Percentiles rank a stretch among this genome's conserved stretches.
Evolutionary conservation across 2,113 vertebrate genomes (phyloP).

Genomic region (Alethe castanea): DNA sequence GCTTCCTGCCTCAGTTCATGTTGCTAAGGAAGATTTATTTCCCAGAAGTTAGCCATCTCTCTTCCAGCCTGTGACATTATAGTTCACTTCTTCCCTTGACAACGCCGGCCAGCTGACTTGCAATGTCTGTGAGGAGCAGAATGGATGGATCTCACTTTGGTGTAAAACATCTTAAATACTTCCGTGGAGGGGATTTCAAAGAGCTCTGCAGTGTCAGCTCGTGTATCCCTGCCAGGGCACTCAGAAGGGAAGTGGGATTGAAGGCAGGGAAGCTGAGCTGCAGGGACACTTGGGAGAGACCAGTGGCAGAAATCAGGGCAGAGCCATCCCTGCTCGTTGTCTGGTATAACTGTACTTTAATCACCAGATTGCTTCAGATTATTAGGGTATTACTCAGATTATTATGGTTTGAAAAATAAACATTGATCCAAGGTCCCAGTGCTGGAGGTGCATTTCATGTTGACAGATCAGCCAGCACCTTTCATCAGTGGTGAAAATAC

Average conservation of each 20-base stretch:
- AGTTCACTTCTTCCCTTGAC: slow-evolving; percentile 49
- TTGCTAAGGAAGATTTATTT: slow-evolving; percentile 67
- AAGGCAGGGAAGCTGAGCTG: neutral
- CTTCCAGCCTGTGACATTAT: slow-evolving; percentile 42
- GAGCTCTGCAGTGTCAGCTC: slow-evolving; percentile 39
- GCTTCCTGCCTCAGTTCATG: slow-evolving; percentile 55
- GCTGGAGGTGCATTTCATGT: neutral
- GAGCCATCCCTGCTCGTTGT: neutral
- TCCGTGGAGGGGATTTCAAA: slow-evolving; percentile 1
- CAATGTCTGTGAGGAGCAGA: neutral
- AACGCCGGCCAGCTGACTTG: neutral
- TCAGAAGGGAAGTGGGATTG: neutral
- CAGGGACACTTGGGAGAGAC: neutral
- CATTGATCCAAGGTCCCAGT: neutral
- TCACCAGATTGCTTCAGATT: neutral
- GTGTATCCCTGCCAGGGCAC: neutral
- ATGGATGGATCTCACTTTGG: slow-evolving; percentile 46
- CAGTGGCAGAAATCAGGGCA: neutral
- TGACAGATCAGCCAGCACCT: neutral
- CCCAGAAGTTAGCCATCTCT: slow-evolving; percentile 55
- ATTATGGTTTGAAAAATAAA: neutral
- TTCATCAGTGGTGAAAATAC: neutral
- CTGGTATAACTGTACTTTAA: neutral
- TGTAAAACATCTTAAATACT: slow-evolving; percentile 34
- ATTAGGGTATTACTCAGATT: neutral